Evolutionary conservation across 2,888 invertebrate species (phyloP).

Genomic region (Hemistola chrysoprasaria): DNA sequence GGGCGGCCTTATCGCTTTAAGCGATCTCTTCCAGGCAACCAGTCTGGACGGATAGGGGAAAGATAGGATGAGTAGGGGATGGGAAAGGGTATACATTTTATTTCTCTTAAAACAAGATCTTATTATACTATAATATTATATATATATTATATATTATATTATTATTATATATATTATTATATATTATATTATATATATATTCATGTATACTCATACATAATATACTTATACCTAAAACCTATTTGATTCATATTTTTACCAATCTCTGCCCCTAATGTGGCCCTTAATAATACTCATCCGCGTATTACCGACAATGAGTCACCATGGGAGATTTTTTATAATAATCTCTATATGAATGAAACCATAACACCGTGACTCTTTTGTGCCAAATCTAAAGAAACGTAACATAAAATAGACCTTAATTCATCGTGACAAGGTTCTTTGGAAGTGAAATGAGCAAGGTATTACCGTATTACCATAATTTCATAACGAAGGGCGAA

Average conservation of each 20-base stretch:
- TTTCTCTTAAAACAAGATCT: no score
- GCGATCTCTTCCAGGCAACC: no score
- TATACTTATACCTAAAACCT: no score
- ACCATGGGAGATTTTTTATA: slow-evolving; percentile 52
- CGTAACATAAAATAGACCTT: slow-evolving; percentile 11
- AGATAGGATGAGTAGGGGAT: no score
- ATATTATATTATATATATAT: no score
- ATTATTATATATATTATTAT: no score
- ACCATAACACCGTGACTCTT: slow-evolving; percentile 32
- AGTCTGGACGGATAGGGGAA: no score
- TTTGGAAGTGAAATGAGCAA: slow-evolving; percentile 6
- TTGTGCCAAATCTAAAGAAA: slow-evolving; percentile 13
- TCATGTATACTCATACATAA: no score
- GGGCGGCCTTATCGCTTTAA: no score
- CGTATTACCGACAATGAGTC: slow-evolving; percentile 60
- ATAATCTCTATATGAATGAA: slow-evolving; percentile 33
- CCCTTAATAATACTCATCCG: slow-evolving; percentile 45
- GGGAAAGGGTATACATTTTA: no score
- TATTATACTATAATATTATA: no score
- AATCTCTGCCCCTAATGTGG: slow-evolving; percentile 40
- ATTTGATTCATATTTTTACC: slow-evolving; percentile 58
- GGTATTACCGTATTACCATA: slow-evolving; percentile 58
- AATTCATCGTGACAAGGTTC: slow-evolving; percentile 10
- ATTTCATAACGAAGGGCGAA: slow-evolving; percentile 73
- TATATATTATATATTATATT: no score